Base-by-base conservation (phyloP, 1,140 invertebrate species). In the Eumaeus atala region DNA sequence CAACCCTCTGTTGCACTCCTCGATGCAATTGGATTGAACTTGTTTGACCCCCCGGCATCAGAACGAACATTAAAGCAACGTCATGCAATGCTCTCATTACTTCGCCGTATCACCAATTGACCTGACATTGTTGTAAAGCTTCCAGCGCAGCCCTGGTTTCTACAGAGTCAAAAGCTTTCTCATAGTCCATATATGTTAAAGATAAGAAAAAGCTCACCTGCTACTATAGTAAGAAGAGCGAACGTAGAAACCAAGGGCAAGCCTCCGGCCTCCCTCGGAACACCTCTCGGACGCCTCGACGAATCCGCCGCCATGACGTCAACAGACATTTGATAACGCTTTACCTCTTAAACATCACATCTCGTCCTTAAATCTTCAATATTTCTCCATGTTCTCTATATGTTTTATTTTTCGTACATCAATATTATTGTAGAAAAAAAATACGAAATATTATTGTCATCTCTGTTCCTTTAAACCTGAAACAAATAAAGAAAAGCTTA, bases 161-260 rank as follows among this genome's bases (percentile, higher is more conserved):
- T n/a, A n/a, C n/a, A n/a, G n/a, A n/a, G n/a, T n/a, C n/a, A n/a
- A n/a, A n/a, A n/a, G n/a, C n/a, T n/a, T n/a, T n/a, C n/a, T n/a
- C n/a, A n/a, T n/a, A n/a, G n/a, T n/a, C n/a, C n/a, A n/a, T n/a
- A n/a, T n/a, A n/a, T n/a, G n/a, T n/a, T n/a, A n/a, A n/a, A n/a
- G n/a, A n/a, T n/a, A n/a, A n/a, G n/a, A n/a, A 38, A 12, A 7
- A 28, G 58, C 79, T 76, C 58, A 86, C 83, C 83, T 61, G 81
- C 80, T 9, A 86, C 79, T 49, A 86, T 86, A 53, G 83, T 86
- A 40, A 86, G 77, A 10, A 84, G 69, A 1, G 79, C 81, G 56
- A 86, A 86, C 5, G 83, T 86, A 9, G 81, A 86, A 14, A 86
- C 77, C 51, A 84, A 58, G 3, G 83, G 80, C 47, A 86, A 62